These are phyloP conservation scores for Dendrocincla tyrannina DNA, from an alignment of 2,797 vertebrate genomes.

Conservation along the genomic window DNA sequence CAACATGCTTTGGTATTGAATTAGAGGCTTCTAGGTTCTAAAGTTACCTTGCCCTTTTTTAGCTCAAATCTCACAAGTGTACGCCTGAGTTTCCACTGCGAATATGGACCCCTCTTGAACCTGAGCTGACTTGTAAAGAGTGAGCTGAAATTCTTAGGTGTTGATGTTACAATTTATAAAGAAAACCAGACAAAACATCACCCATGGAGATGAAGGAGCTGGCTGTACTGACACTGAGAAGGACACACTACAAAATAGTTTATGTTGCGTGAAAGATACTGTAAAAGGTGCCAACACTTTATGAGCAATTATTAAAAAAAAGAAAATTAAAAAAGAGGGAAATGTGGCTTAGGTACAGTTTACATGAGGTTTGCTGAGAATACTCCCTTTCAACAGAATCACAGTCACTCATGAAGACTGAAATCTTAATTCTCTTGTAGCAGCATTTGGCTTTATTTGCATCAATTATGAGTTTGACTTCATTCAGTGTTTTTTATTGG, in stretches of 20 bases:
- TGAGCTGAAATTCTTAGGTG: not conserved
- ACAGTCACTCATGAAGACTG: not conserved
- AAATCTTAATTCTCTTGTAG: constrained; percentile 6
- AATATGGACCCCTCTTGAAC: not conserved
- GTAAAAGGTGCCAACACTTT: not conserved
- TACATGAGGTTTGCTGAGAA: not conserved
- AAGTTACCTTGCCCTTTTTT: not conserved
- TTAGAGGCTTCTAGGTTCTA: constrained; percentile 13
- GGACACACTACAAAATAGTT: not conserved
- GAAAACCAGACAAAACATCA: not conserved
- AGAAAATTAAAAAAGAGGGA: rapidly evolving
- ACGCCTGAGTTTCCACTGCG: not conserved
- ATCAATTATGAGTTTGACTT: not conserved
- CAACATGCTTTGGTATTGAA: constrained; percentile 3
- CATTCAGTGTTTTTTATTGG: constrained; percentile 12
- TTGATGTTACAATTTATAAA: not conserved
- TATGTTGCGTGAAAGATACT: not conserved
- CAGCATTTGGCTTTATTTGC: constrained; percentile 34
- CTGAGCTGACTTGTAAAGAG: not conserved
- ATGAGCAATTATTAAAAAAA: not conserved
- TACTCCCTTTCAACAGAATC: not conserved
- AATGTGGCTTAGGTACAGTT: not conserved
- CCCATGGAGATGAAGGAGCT: not conserved
- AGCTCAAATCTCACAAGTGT: not conserved
- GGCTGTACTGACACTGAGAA: not conserved